These are phyloP conservation scores for Virgularia gustaviana DNA, from an alignment of 92 coral and sea anemone genomes.

Conservation along the genomic window DNA sequence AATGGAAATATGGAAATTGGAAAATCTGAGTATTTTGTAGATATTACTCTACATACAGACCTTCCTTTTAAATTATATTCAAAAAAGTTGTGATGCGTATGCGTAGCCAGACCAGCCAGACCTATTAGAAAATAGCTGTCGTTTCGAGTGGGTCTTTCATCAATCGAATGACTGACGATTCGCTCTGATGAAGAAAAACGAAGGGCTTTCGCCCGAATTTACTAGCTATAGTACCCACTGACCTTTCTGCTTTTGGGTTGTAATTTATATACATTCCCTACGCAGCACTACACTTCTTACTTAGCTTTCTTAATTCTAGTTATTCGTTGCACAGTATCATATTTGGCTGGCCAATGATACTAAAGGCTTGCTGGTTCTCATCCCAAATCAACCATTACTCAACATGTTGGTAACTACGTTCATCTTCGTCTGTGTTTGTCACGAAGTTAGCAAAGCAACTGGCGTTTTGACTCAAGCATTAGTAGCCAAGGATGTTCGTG, in stretches of 20 bases:
- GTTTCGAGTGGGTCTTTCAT: too few species aligned
- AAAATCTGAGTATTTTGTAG: too few species aligned
- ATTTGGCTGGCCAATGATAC: conserved; percentile 97
- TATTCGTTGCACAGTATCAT: conserved; percentile 95
- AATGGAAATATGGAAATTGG: too few species aligned
- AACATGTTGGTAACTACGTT: conserved; percentile 77
- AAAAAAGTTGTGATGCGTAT: too few species aligned
- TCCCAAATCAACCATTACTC: conserved; percentile 78
- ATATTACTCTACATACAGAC: too few species aligned
- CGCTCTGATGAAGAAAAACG: too few species aligned
- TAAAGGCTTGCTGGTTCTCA: conserved; percentile 78
- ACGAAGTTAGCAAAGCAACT: conserved; percentile 81
- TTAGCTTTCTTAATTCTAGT: conserved; percentile 33
- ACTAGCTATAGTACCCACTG: too few species aligned
- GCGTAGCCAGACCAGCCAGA: too few species aligned
- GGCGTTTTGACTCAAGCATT: conserved; percentile 74
- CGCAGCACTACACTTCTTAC: neutral
- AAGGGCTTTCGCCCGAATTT: too few species aligned
- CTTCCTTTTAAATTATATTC: too few species aligned
- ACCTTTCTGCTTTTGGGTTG: neutral
- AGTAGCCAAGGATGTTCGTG: conserved; percentile 69
- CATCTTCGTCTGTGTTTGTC: conserved; percentile 85
- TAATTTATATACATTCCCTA: neutral
- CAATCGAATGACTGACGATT: too few species aligned
- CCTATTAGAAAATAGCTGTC: too few species aligned